Evolutionary conservation across 2,113 vertebrate species (phyloP).

Genomic region (Herpetotheres cachinnans): DNA sequence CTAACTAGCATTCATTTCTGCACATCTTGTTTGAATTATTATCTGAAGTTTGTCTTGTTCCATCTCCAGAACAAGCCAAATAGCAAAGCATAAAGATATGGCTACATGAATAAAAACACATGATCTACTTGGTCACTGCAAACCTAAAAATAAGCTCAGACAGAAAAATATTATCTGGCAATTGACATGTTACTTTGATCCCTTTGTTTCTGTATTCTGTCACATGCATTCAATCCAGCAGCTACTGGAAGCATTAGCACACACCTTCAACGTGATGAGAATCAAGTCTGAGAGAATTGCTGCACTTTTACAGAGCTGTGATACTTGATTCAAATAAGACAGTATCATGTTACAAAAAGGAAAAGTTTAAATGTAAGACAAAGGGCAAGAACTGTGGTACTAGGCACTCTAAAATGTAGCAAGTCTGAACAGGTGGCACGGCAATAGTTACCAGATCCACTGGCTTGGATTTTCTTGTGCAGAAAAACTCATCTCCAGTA

Average conservation of each 20-base stretch:
- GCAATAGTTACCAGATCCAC: background rate
- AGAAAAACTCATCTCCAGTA: background rate
- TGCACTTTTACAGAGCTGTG: background rate
- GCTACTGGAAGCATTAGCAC: slow-evolving; percentile 53
- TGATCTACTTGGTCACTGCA: slow-evolving; percentile 54
- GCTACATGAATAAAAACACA: slow-evolving; percentile 74
- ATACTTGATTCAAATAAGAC: background rate
- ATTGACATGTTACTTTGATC: slow-evolving; percentile 70
- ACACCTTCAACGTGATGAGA: background rate
- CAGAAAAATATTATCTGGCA: slow-evolving; percentile 65
- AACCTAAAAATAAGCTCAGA: slow-evolving; percentile 60
- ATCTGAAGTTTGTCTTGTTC: slow-evolving; percentile 72
- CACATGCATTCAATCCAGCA: slow-evolving; percentile 46
- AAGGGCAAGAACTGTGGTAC: background rate
- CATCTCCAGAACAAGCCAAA: slow-evolving; percentile 70
- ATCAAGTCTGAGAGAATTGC: background rate
- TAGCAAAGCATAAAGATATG: slow-evolving; percentile 55
- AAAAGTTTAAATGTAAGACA: background rate
- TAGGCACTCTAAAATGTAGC: background rate
- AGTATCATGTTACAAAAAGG: background rate
- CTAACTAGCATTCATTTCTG: slow-evolving; percentile 62
- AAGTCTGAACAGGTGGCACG: background rate
- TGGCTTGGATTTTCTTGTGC: background rate
- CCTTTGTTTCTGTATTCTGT: slow-evolving; percentile 66
- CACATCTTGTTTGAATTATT: slow-evolving; percentile 80